These are phyloP conservation scores for Dasyurus viverrinus DNA, from an alignment of 2,113 vertebrate genomes.

Conservation along the genomic window DNA sequence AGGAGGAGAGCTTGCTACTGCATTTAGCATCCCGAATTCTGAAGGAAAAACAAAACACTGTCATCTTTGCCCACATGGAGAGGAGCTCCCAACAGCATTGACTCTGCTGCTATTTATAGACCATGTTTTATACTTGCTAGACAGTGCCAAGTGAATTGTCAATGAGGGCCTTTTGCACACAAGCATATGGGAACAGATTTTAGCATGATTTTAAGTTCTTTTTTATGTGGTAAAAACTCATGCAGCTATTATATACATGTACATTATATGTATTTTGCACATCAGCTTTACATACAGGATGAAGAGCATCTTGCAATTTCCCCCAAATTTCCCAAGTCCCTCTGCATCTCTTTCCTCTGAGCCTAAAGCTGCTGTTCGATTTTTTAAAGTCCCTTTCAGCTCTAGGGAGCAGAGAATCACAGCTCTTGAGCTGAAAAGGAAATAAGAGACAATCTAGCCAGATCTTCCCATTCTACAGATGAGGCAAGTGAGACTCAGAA, in stretches of 20 bases:
- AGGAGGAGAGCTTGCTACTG: neutral
- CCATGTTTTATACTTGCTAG: constrained; percentile 15
- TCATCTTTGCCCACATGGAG: constrained; percentile 50
- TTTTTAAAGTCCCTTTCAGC: neutral
- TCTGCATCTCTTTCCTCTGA: neutral
- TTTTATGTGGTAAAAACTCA: constrained; percentile 39
- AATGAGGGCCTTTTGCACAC: constrained; percentile 32
- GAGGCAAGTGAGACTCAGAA: neutral
- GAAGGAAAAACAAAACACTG: constrained; percentile 45
- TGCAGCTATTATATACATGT: neutral
- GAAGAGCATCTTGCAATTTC: neutral
- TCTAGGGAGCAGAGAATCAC: neutral
- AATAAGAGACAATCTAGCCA: neutral
- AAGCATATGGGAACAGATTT: constrained; percentile 50
- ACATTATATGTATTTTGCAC: constrained; percentile 34
- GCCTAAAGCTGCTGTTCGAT: neutral
- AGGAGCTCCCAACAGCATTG: constrained; percentile 35
- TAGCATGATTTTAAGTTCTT: constrained; percentile 42
- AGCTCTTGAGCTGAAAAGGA: neutral
- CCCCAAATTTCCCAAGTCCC: neutral
- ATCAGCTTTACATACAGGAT: constrained; percentile 53
- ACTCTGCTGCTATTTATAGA: constrained; percentile 59
- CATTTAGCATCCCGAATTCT: constrained; percentile 13
- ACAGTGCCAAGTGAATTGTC: constrained; percentile 48
- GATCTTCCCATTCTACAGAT: neutral